Evolutionary conservation across 2,888 invertebrate species (phyloP).

Genomic region (Athripsodes cinereus): DNA sequence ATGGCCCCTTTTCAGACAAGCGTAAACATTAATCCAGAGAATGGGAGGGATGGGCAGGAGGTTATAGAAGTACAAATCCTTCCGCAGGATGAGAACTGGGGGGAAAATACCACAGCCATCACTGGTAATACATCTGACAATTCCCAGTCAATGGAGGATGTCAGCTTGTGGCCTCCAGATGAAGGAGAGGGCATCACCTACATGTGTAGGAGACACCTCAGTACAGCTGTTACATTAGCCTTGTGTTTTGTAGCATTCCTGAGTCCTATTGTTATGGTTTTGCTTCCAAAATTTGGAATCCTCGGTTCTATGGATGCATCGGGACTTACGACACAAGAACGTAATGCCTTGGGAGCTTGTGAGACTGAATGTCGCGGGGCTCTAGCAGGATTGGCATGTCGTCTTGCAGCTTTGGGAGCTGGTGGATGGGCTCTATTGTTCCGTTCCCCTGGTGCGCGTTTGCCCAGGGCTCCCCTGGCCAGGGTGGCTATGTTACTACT

Average conservation of each 20-base stretch:
- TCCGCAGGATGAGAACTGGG: slow-evolving; percentile 97
- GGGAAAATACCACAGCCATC: slow-evolving; percentile 95
- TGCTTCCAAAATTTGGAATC: slow-evolving; percentile 84
- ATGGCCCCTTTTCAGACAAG: slow-evolving; percentile 88
- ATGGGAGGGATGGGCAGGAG: slow-evolving; percentile 74
- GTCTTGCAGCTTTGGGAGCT: slow-evolving; percentile 79
- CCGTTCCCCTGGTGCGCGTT: slow-evolving; percentile 74
- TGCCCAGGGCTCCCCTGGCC: slow-evolving; percentile 89
- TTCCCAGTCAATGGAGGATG: slow-evolving; percentile 89
- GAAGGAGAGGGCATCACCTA: slow-evolving; percentile 64
- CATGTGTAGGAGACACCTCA: slow-evolving; percentile 76
- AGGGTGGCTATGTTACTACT: slow-evolving; percentile 84
- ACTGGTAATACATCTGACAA: slow-evolving; percentile 96
- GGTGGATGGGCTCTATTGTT: slow-evolving; percentile 93
- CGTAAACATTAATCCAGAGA: slow-evolving; percentile 74
- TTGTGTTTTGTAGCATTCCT: slow-evolving; percentile 79
- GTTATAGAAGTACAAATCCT: slow-evolving; percentile 94
- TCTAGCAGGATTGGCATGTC: slow-evolving; percentile 84
- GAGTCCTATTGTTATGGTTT: slow-evolving; percentile 92
- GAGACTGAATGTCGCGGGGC: slow-evolving; percentile 93
- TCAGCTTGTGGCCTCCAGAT: slow-evolving; percentile 77
- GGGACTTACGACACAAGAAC: slow-evolving; percentile 63
- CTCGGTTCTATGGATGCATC: slow-evolving; percentile 62
- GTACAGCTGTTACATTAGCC: slow-evolving; percentile 71
- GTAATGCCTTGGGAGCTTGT: slow-evolving; percentile 69